phyloP scores from a whole-genome alignment of 2,113 vertebrate species.

The Ammodytes dubius region DNA sequence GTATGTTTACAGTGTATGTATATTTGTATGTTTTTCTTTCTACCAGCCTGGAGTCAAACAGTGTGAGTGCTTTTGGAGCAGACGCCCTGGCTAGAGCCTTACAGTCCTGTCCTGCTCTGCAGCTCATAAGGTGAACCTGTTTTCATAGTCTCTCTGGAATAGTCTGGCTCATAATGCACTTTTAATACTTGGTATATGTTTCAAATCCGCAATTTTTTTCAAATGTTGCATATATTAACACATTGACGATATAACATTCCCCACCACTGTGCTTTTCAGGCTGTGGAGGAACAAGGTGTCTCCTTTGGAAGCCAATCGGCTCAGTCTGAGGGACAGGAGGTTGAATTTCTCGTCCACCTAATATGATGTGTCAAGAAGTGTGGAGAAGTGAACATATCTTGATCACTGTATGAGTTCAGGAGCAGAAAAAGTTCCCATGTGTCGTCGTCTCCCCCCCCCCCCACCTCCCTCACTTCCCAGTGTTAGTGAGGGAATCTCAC shows the following conservation, averaged over 20 bases:
- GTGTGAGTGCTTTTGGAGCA: conserved; percentile 83
- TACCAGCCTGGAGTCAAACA: conserved; percentile 90
- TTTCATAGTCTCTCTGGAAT: not conserved
- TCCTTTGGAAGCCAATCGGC: conserved; percentile 29
- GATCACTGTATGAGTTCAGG: not conserved
- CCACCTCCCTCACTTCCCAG: too few species aligned
- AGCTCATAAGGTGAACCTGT: conserved; percentile 86
- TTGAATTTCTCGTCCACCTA: conserved; percentile 87
- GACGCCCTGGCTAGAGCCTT: conserved; percentile 81
- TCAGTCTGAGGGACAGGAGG: conserved; percentile 84
- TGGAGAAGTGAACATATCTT: not conserved
- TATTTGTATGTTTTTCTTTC: conserved; percentile 29
- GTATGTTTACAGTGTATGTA: not conserved
- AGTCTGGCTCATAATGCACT: not conserved
- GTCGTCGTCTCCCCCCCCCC: too few species aligned
- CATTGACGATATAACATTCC: not conserved
- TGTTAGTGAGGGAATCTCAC: too few species aligned
- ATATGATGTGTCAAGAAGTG: not conserved
- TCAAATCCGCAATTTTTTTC: not conserved
- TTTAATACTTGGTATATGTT: not conserved
- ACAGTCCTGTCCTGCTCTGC: conserved; percentile 77
- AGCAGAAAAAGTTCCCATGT: not conserved
- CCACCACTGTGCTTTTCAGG: conserved; percentile 72
- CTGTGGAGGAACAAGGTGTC: conserved; percentile 89
- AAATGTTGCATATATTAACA: not conserved